Percentiles rank a stretch among this genome's conserved stretches.
phyloP scores from a whole-genome alignment of 2,888 invertebrate genomes.

The Drosophila cracens region DNA sequence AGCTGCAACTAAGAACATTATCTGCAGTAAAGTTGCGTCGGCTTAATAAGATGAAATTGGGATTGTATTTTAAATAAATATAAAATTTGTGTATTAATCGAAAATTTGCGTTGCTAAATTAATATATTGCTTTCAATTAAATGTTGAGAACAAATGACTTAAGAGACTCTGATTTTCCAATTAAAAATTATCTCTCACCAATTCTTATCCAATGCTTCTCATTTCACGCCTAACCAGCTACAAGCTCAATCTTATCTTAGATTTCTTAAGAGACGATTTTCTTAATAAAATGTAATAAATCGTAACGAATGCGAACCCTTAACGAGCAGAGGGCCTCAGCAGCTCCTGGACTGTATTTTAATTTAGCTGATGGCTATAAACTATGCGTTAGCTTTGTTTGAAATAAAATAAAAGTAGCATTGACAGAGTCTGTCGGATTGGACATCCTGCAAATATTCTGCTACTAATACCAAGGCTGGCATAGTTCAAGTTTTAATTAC shows the following conservation, averaged over 20 bases:
- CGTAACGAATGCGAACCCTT: too few species aligned
- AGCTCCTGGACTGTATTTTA: too few species aligned
- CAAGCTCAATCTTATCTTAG: not conserved
- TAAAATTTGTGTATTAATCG: not conserved
- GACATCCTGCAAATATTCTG: not conserved
- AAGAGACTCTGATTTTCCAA: not conserved
- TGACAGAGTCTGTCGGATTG: not conserved
- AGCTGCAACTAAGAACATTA: not conserved
- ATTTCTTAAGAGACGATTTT: too few species aligned
- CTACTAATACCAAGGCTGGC: not conserved
- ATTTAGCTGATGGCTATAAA: not conserved
- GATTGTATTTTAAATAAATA: not conserved
- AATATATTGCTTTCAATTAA: not conserved
- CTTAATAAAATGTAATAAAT: too few species aligned
- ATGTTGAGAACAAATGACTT: not conserved
- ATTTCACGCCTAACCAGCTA: not conserved
- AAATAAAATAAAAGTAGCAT: not conserved
- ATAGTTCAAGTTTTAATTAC: not conserved
- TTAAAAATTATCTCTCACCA: not conserved
- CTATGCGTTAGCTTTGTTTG: not conserved
- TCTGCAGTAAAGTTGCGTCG: not conserved
- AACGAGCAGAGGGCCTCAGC: not conserved
- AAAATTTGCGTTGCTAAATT: not conserved
- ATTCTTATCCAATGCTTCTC: not conserved
- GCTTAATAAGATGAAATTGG: not conserved